Percentiles rank a stretch among this genome's conserved stretches.
Conservation (phyloP, 2,113 vertebrate species). For the Cyphomyrus discorhynchus region DNA sequence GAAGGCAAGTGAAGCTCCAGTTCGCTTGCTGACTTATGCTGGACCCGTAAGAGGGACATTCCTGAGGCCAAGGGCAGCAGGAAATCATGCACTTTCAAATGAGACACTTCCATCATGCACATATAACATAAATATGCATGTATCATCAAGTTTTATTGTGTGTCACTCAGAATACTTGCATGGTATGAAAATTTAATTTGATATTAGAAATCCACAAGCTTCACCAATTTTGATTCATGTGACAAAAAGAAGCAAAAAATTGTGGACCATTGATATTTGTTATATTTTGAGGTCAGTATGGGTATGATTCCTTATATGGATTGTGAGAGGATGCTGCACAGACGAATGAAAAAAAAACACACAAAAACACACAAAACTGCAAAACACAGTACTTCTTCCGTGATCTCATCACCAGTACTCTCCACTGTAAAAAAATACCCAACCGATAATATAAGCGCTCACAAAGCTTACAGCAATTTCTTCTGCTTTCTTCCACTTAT, state of each 20-base stretch:
- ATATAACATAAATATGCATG: neutral
- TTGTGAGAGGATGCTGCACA: neutral
- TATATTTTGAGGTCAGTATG: neutral
- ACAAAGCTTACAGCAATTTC: too few species aligned
- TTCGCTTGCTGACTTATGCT: neutral
- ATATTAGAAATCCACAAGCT: neutral
- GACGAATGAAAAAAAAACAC: too few species aligned
- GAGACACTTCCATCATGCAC: neutral
- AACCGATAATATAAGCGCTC: too few species aligned
- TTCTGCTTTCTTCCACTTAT: too few species aligned
- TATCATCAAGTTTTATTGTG: neutral
- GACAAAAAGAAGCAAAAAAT: neutral
- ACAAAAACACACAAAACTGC: too few species aligned
- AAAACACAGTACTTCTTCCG: neutral
- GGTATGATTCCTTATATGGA: neutral
- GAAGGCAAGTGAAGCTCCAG: neutral
- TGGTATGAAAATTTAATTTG: neutral
- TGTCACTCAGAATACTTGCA: neutral
- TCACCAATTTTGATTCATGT: neutral
- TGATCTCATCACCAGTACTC: neutral
- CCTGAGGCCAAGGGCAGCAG: neutral
- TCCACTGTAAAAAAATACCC: neutral
- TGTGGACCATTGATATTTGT: neutral
- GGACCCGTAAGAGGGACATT: neutral
- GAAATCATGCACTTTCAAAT: neutral